Base-by-base conservation (phyloP, 2,797 vertebrate species). In the Yasuhikotakia modesta region DNA sequence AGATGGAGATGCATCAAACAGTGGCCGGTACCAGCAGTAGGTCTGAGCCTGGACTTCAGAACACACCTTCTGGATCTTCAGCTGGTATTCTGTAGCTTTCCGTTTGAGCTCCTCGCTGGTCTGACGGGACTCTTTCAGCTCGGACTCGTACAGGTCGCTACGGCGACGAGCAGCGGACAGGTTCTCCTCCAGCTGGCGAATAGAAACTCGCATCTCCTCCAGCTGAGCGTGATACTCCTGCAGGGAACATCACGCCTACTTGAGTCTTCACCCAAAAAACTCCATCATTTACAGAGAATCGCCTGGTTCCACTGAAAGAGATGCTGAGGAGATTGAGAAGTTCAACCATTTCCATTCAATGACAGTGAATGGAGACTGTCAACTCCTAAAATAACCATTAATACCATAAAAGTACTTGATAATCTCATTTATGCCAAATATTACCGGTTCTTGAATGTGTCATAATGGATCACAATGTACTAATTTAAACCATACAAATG, bases 151-250 rank as follows among this genome's bases (percentile, higher is more conserved):
- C 70, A 99, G 93, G 89, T 99, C 97, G 2, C 97, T 98, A 64
- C 96, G 96, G 79, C 96, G 95, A 78, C 97, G 96, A 39, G 98
- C 98, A 0, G 96, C 96, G 8, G 96, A 97, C 67, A 99, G 95
- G 85, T 99, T 97, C 86, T 99, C 98, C 86, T 99, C 97, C 89
- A 99, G 88, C 24, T 99, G 97, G 80, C 96, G 94, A 90, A 99
- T 96, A 91, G 97, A 96, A 75, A 98, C 91, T 63, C 93, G 94
- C 98, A 99, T 98, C 84, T 99, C 97, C 83, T 99, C 97, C 79
- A 99, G 90, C 88, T 99, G 98, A 81, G 98, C 96, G 80, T 99
- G 97, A 87, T 97, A 99, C 80, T 99, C 98, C 98, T 99, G 81
- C 7, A 81, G 5, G 12, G 35, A 58, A 14, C 57, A 58, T 21